A percentile compares a stretch with the other conserved stretches of the same genome.
Conservation (phyloP, 1,140 invertebrate genomes). For the Drosophila jambulina region DNA sequence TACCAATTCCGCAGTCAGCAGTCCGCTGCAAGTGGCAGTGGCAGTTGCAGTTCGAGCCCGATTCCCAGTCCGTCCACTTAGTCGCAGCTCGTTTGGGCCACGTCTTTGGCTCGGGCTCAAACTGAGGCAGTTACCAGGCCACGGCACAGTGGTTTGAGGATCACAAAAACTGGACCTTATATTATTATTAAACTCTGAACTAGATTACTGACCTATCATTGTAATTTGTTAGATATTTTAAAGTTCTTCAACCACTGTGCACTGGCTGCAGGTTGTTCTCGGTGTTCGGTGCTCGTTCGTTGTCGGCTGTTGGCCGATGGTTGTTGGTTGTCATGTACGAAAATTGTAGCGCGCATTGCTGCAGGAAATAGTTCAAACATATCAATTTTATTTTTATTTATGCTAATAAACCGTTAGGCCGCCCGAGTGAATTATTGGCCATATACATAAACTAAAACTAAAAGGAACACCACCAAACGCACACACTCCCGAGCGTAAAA, state of each 20-base stretch:
- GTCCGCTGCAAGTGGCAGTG: conserved; percentile 32
- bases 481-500: conserved; percentile 23
- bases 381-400: conserved; percentile 84
- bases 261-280: conserved; percentile 80
- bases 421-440: conserved; percentile 77
- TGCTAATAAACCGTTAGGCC: conserved; percentile 80
- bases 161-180: not conserved
- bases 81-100: conserved; percentile 59
- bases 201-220: no score
- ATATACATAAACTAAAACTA: conserved; percentile 53
- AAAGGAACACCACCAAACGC: conserved; percentile 10
- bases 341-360: conserved; percentile 83
- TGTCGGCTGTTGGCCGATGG: conserved; percentile 45
- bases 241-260: not conserved
- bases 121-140: conserved; percentile 38
- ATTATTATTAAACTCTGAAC: not conserved
- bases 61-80: conserved; percentile 57
- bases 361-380: conserved; percentile 84
- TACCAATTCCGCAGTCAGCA: conserved; percentile 74
- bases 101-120: conserved; percentile 54
- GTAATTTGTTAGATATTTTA: not conserved
- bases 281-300: conserved; percentile 50
- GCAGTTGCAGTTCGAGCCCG: conserved; percentile 18
- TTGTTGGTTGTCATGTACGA: conserved; percentile 82
- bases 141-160: conserved; percentile 39